Conservation (phyloP, 2,797 vertebrate genomes). For the Neopelma chrysocephalum region DNA sequence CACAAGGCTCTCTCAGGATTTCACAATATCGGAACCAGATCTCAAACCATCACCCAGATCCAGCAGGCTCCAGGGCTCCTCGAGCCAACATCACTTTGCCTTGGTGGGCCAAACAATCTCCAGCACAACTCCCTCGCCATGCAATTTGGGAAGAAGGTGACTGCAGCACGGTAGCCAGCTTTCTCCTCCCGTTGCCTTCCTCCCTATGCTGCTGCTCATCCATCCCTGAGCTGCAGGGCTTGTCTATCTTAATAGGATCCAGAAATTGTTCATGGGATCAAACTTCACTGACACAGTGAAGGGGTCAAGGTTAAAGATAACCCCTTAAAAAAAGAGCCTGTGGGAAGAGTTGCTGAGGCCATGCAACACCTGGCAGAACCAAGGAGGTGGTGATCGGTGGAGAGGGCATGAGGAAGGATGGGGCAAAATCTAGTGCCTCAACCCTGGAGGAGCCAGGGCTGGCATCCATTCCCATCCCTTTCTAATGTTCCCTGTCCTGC, state of each 20-base stretch:
- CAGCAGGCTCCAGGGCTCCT: background rate
- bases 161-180: background rate
- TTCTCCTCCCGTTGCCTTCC: background rate
- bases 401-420: background rate
- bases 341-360: background rate
- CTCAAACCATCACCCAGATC: background rate
- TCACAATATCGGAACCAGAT: background rate
- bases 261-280: background rate
- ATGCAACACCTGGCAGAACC: background rate
- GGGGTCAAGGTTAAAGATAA: background rate
- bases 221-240: background rate
- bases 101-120: accelerated
- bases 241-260: background rate
- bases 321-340: accelerated
- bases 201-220: accelerated
- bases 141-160: accelerated
- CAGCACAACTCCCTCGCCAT: accelerated
- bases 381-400: accelerated
- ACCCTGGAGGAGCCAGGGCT: background rate
- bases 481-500: background rate
- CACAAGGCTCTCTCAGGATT: background rate
- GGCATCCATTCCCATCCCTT: background rate
- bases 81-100: accelerated
- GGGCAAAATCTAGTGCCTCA: background rate
- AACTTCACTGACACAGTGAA: background rate